phyloP scores from a whole-genome alignment of 2,797 vertebrate genomes.

The Bradypodion pumilum region DNA sequence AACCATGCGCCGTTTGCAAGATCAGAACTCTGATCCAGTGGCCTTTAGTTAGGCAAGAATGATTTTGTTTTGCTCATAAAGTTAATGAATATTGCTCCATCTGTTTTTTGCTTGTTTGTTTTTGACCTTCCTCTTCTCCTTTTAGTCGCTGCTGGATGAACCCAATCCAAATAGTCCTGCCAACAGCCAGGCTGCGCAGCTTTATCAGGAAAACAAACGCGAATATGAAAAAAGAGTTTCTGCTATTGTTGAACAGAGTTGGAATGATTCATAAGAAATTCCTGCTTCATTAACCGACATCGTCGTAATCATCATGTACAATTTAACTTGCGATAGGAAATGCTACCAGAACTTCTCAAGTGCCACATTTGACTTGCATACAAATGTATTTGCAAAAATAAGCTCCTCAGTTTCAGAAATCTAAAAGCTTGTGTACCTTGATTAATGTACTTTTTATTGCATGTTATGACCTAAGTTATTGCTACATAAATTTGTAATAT shows the following conservation, averaged over 20 bases:
- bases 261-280: conserved; percentile 91
- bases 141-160: conserved; percentile 94
- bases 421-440: conserved; percentile 86
- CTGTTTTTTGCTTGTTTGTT: not conserved
- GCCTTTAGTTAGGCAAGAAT: not conserved
- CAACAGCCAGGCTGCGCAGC: conserved; percentile 97
- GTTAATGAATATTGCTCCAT: not conserved
- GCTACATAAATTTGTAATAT: conserved; percentile 97
- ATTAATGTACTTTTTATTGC: conserved; percentile 91
- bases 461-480: conserved; percentile 99
- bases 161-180: conserved; percentile 98
- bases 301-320: conserved; percentile 73
- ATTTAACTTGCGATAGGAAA: conserved; percentile 77
- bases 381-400: conserved; percentile 81
- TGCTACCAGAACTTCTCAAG: conserved; percentile 80
- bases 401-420: conserved; percentile 77
- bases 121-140: conserved; percentile 22
- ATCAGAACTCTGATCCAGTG: not conserved
- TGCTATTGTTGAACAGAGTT: conserved; percentile 98
- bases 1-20: not conserved
- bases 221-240: conserved; percentile 99
- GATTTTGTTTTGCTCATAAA: not conserved
- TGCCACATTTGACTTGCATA: conserved; percentile 85
- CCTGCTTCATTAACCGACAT: conserved; percentile 67
- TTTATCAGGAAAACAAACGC: conserved; percentile 98